Conservation (phyloP, 2,888 invertebrate species). For the Cephus pygmeus region DNA sequence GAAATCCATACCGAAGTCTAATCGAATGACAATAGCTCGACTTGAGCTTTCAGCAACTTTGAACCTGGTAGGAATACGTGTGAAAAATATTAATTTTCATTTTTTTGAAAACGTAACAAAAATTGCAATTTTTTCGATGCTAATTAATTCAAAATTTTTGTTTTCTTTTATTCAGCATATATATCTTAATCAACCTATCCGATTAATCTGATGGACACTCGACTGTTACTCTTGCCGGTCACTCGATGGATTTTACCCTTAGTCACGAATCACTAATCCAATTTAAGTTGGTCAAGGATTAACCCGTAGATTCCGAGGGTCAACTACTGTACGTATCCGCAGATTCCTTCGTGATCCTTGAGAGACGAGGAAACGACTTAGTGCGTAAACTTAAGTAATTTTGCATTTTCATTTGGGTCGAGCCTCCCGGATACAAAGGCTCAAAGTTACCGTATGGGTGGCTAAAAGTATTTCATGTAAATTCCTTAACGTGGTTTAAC, state of each 20-base stretch:
- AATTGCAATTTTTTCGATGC: too few relatives aligned
- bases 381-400: not conserved
- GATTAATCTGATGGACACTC: too few relatives aligned
- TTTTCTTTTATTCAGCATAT: too few relatives aligned
- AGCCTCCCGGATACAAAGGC: not conserved
- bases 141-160: too few relatives aligned
- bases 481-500: too few relatives aligned
- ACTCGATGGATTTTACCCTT: conserved; percentile 15
- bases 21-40: not conserved
- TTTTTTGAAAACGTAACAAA: not conserved
- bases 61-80: not conserved
- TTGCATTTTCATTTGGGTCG: not conserved
- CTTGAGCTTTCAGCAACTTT: not conserved
- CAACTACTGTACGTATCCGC: conserved; percentile 12
- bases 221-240: not conserved
- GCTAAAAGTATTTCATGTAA: too few relatives aligned
- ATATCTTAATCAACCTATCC: too few relatives aligned
- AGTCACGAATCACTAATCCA: conserved; percentile 18
- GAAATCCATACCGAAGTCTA: not conserved
- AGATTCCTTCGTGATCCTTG: conserved; percentile 13
- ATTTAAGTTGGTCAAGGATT: conserved; percentile 22
- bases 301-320: conserved; percentile 22
- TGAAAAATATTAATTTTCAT: not conserved
- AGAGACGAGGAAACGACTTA: conserved; percentile 9
- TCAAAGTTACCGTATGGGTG: not conserved